These are phyloP conservation scores for Zoanthus gigantus DNA, from an alignment of 92 coral and sea anemone species.

Conservation along the genomic window DNA sequence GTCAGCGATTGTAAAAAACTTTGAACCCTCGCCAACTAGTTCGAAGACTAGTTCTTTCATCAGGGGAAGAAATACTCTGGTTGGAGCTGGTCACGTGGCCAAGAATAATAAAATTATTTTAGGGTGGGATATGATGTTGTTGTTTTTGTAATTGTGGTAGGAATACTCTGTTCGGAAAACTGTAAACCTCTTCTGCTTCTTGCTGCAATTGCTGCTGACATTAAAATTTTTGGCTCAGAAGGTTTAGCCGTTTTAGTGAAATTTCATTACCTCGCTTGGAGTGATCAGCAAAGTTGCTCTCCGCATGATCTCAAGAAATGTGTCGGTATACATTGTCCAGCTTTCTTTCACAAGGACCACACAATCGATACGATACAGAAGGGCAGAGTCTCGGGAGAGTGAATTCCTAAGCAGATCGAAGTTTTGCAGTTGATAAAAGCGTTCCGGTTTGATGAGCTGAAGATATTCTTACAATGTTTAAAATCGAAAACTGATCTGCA, in stretches of 20 bases:
- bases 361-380: slow-evolving; percentile 38
- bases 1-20: too few relatives aligned
- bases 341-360: slow-evolving; percentile 63
- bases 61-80: background rate
- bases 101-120: too few relatives aligned
- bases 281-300: slow-evolving; percentile 32
- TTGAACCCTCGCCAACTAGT: too few relatives aligned
- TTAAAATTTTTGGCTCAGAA: slow-evolving; percentile 16
- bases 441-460: slow-evolving; percentile 5
- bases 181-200: slow-evolving; percentile 1
- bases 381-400: slow-evolving; percentile 5
- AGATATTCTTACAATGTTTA: slow-evolving; percentile 50
- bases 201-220: background rate
- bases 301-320: slow-evolving; percentile 33
- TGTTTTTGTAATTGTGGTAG: background rate
- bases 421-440: slow-evolving; percentile 45
- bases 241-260: slow-evolving; percentile 43
- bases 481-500: background rate
- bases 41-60: too few relatives aligned
- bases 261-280: slow-evolving; percentile 49
- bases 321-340: slow-evolving; percentile 28
- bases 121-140: too few relatives aligned
- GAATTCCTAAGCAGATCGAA: slow-evolving; percentile 10
- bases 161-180: background rate
- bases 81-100: background rate